Evolutionary conservation across 1,140 invertebrate genomes (phyloP).

Genomic region (Periplaneta americana): DNA sequence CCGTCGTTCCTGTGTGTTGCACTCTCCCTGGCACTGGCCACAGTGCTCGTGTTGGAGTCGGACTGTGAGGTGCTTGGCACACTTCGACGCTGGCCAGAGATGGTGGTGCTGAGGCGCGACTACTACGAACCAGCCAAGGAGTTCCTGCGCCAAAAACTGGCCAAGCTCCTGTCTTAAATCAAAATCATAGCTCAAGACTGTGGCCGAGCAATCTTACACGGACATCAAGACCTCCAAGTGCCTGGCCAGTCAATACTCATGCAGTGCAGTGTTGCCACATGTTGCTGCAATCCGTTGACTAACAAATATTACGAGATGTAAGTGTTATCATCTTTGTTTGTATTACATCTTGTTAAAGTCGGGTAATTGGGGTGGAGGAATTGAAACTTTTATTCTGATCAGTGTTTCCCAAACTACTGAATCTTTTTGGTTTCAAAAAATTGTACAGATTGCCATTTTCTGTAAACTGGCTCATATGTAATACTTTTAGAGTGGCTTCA

Average conservation of each 20-base stretch:
- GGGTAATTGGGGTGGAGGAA: too few species aligned
- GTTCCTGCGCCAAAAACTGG: slow-evolving; percentile 34
- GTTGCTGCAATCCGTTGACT: background rate
- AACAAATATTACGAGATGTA: too few species aligned
- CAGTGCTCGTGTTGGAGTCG: slow-evolving; percentile 42
- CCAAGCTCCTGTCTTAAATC: slow-evolving; percentile 10
- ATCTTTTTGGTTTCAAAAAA: too few species aligned
- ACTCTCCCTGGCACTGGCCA: slow-evolving; percentile 30
- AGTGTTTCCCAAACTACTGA: too few species aligned
- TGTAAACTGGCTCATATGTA: too few species aligned
- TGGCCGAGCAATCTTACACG: background rate
- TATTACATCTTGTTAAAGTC: too few species aligned
- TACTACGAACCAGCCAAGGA: slow-evolving; percentile 80
- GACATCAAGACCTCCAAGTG: background rate
- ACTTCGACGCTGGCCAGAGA: slow-evolving; percentile 70
- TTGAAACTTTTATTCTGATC: too few species aligned
- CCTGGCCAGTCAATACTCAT: background rate
- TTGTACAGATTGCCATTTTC: too few species aligned
- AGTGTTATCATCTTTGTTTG: too few species aligned
- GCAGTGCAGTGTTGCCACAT: background rate
- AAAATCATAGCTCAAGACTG: background rate
- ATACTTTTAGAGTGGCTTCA: too few species aligned
- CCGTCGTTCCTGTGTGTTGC: slow-evolving; percentile 61
- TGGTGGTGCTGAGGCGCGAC: slow-evolving; percentile 67
- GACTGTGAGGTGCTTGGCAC: slow-evolving; percentile 63